Base-by-base conservation (phyloP, 2,113 vertebrate genomes). In the Diphyllodes magnificus region DNA sequence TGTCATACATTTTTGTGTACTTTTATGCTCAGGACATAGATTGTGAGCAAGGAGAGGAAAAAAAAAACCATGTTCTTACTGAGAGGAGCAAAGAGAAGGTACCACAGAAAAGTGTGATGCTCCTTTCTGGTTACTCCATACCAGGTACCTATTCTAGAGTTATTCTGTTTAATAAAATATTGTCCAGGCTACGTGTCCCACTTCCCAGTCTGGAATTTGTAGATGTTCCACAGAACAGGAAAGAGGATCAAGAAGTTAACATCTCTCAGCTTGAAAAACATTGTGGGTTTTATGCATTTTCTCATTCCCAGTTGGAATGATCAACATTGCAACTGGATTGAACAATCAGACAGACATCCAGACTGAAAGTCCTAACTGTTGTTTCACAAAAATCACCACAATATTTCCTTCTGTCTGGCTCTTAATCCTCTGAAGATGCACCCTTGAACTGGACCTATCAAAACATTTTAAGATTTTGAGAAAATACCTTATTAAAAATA, bases 371-470 rank as follows among this genome's bases (percentile, higher is more conserved):
- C 12, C 35, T 57, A 40, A 63, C 6, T 35, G 3, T 22, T 73
- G 5, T 25, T 88, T 65, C 60, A 66, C 11, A 66, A 54, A 33
- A 78, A 63, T 59, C 50, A 66, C 18, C 35, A 25, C 11, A n/a
- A 10, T 53, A 7, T n/a, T 59, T 5, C 7, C 72, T 85, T 80
- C 40, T 61, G 9, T 30, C n/a, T 86, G 39, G 4, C 17, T 75
- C 6, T 11, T 33, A 54, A 12, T 13, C 23, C 18, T 10, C 19
- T 35, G 13, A 70, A 53, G 4, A 42, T 31, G 8, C 19, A 57
- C 3, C 11, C 7, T 71, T 9, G 1, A 86, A 40, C 3, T 28
- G 10, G 13, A 18, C 4, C 25, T 21, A 72, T 4, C 2, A 1
- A 39, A 47, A 15, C 15, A 7, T 30, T n/a, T 33, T 8, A 20